These are phyloP conservation scores for Rhegmatorhina hoffmannsi DNA, from an alignment of 2,113 vertebrate species.

Conservation along the genomic window DNA sequence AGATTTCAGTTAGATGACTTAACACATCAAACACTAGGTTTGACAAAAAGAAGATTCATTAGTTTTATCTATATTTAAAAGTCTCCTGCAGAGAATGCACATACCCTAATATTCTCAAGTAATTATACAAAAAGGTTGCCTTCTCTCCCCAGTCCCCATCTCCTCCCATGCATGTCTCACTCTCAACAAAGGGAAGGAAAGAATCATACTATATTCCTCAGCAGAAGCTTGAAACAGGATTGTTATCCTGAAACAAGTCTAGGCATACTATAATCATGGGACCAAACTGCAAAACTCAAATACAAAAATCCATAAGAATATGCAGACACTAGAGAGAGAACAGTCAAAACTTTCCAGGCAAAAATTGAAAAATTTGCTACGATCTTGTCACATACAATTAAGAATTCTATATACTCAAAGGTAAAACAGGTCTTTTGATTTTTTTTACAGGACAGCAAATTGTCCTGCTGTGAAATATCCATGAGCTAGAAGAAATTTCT, in stretches of 20 bases:
- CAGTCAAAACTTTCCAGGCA: not conserved
- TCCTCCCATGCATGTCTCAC: not conserved
- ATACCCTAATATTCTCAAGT: not conserved
- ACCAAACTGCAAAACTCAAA: not conserved
- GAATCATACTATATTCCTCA: not conserved
- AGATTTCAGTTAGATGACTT: not conserved
- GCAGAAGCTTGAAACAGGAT: not conserved
- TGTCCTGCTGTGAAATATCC: not conserved
- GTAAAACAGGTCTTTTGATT: not conserved
- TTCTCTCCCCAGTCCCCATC: not conserved
- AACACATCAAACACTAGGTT: not conserved
- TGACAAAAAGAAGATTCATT: not conserved
- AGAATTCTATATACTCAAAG: not conserved
- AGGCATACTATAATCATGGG: not conserved
- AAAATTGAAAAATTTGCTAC: not conserved
- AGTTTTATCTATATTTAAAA: not conserved
- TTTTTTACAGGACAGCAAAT: not conserved
- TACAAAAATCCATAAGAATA: not conserved
- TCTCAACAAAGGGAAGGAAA: not conserved
- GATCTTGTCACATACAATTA: not conserved
- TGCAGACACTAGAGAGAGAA: accelerated
- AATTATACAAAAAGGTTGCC: not conserved
- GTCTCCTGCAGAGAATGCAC: not conserved
- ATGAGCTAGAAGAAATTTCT: not conserved
- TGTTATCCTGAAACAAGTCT: not conserved